phyloP scores from a whole-genome alignment of 35 echinoderm and acorn worm genomes.

The Amphiura filiformis region DNA sequence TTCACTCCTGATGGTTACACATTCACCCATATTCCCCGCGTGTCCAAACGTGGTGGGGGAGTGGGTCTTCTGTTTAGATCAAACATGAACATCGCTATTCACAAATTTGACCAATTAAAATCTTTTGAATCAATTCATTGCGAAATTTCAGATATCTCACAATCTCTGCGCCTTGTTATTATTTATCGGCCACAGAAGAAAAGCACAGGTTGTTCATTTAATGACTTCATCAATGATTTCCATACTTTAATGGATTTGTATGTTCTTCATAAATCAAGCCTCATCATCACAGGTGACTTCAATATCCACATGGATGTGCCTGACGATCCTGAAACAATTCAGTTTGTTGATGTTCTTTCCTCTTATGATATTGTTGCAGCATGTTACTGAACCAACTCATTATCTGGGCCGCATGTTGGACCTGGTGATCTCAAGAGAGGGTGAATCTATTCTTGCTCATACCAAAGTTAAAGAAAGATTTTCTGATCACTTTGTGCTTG shows the following conservation, averaged over 20 bases:
- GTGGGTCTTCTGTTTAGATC: background rate
- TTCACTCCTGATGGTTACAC: background rate
- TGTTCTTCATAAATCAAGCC: background rate
- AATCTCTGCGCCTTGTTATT: background rate
- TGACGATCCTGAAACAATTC: background rate
- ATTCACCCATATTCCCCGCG: background rate
- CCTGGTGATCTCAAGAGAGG: too few species aligned
- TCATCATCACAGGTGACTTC: slow-evolving; percentile 7
- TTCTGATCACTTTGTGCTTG: too few species aligned
- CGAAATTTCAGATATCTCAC: background rate
- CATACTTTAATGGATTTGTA: background rate
- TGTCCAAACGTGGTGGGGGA: background rate
- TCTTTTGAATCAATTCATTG: background rate
- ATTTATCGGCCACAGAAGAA: background rate
- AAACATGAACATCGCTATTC: background rate
- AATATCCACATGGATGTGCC: slow-evolving; percentile 20
- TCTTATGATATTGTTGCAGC: background rate
- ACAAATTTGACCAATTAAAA: background rate
- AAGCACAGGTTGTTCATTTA: background rate
- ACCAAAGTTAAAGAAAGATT: too few species aligned
- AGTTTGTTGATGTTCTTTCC: background rate
- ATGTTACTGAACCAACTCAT: background rate
- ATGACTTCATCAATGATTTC: background rate
- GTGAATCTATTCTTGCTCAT: too few species aligned
- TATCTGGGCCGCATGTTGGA: background rate